These are phyloP conservation scores for Pseudopodoces humilis DNA, from an alignment of 2,113 vertebrate genomes.

Conservation along the genomic window DNA sequence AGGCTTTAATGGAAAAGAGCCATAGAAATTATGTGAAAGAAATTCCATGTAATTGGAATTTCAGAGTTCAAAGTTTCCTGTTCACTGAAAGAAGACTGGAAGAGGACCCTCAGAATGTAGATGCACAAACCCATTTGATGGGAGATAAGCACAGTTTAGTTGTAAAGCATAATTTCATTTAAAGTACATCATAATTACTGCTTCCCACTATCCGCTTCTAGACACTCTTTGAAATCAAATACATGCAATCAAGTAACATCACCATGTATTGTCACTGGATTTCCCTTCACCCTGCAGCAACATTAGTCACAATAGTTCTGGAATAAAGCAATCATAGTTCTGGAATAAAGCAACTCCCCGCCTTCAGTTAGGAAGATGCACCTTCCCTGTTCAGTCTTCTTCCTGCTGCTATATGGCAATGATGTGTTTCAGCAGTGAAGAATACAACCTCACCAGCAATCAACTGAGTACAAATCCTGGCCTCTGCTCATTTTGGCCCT, in stretches of 20 bases:
- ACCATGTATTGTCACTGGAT: background rate
- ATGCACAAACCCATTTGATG: background rate
- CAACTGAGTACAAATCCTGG: background rate
- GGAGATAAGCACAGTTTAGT: background rate
- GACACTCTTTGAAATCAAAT: background rate
- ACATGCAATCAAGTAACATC: background rate
- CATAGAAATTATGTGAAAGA: background rate
- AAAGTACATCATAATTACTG: background rate
- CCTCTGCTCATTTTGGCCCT: background rate
- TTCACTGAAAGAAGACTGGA: background rate
- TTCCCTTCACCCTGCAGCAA: background rate
- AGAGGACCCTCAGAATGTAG: background rate
- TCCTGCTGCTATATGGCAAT: background rate
- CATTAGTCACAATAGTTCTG: background rate
- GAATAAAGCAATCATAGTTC: background rate
- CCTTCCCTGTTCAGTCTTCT: background rate
- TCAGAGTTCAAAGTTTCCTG: background rate
- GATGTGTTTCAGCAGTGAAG: background rate
- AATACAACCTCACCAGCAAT: background rate
- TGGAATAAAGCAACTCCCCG: background rate
- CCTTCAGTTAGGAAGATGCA: background rate
- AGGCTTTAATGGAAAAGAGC: background rate
- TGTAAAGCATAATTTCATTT: background rate
- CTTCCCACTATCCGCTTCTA: background rate
- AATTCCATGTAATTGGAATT: background rate